Base-by-base conservation (phyloP, 2,113 vertebrate species). In the Dasyprocta punctata region DNA sequence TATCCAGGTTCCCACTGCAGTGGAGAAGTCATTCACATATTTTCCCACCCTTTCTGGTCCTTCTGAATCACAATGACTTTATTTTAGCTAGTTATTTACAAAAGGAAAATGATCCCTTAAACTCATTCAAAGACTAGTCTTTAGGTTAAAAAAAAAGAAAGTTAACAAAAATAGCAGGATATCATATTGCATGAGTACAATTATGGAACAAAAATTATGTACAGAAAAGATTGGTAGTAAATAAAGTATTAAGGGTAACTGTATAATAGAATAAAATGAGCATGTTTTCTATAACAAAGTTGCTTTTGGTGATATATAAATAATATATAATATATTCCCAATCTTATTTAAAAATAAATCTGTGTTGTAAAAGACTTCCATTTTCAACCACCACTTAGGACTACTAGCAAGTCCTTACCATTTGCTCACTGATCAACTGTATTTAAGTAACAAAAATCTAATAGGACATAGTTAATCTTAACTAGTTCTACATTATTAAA, bases 41-140 rank as follows among this genome's bases (percentile, higher is more conserved):
- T 97, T 98, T 97, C 98, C 96, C 98, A 98, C 86, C 96, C 97
- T 92, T 96, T 85, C 90, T 92, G 92, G 84, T 96, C 63, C 86
- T 77, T 97, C 65, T 95, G 95, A 97, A 96, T 96, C 96, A 95
- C 71, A 92, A 30, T 36, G 88, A 61, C 78, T 95, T 93, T 65
- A 95, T 98, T 95, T 97, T 75, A 97, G 92, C 26, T 92, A 47
- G 81, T 86, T 95, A 87, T 85, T 97, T 95, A 63, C 65, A 69
- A 83, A 96, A 87, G 88, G 49, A 96, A 95, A 92, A 89, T 44
- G 41, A 85, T 77, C 26, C 56, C 77, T 90, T 83, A 96, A 86
- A 92, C 90, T 75, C 36, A 92, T 75, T 85, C 86, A 94, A 94
- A 81, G 52, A 93, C 36, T n/a, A 75, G n/a, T 41, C 58, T 95